Conservation (phyloP, 2,113 vertebrate species). For the Lasiurus cinereus region DNA sequence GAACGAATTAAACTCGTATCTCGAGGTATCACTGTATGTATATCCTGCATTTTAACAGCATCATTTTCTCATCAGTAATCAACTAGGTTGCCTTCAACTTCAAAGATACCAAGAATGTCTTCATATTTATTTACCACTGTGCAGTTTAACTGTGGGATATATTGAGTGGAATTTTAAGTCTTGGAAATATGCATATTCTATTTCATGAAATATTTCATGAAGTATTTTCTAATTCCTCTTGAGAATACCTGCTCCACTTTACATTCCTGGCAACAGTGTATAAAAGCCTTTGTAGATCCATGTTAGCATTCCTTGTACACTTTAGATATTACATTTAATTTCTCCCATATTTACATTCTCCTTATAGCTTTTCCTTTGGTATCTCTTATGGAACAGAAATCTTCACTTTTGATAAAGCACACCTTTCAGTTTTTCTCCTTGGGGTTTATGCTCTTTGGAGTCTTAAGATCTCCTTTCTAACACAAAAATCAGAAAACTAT, state of each 20-base stretch:
- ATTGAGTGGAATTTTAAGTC: neutral
- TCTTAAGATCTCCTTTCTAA: neutral
- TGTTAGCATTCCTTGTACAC: neutral
- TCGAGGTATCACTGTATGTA: neutral
- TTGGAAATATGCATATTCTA: neutral
- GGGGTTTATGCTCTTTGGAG: neutral
- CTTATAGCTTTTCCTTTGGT: neutral
- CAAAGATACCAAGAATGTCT: neutral
- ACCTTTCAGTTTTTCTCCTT: neutral
- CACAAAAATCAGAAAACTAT: neutral
- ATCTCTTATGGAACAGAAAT: neutral
- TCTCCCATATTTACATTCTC: neutral
- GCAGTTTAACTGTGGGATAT: neutral
- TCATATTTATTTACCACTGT: neutral
- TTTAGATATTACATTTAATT: neutral
- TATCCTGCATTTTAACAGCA: neutral
- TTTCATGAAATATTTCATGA: neutral
- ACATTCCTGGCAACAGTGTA: neutral
- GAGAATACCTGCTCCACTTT: neutral
- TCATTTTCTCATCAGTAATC: neutral
- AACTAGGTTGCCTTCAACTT: neutral
- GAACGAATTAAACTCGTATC: too few relatives aligned
- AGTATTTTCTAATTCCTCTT: neutral
- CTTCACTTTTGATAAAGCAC: neutral
- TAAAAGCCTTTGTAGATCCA: neutral